These are phyloP conservation scores for Mantis religiosa DNA, from an alignment of 2,888 invertebrate species.

Conservation along the genomic window DNA sequence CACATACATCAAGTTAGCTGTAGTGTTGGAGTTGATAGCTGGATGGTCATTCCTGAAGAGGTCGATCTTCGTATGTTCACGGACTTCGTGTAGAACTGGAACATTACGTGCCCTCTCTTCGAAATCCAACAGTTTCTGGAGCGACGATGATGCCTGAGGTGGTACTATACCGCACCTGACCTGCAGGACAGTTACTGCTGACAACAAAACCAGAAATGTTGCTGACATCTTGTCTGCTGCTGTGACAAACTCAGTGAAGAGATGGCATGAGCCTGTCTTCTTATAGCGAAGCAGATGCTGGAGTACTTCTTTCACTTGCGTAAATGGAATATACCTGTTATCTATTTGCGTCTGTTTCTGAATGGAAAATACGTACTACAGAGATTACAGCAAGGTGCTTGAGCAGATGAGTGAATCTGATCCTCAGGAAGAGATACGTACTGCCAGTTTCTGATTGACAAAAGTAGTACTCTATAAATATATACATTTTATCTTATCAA, in stretches of 20 bases:
- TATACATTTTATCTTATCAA: too few species aligned
- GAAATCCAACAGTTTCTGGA: neutral
- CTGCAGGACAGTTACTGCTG: neutral
- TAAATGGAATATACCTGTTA: neutral
- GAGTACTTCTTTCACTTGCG: neutral
- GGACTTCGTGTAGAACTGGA: neutral
- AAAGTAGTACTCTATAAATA: too few species aligned
- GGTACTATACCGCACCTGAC: neutral
- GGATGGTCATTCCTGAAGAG: neutral
- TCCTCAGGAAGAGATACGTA: too few species aligned
- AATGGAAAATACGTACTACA: neutral
- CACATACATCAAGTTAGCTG: neutral
- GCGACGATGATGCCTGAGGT: neutral
- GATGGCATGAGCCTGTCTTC: neutral
- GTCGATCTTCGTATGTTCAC: neutral
- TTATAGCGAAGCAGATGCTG: neutral
- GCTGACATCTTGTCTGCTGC: neutral
- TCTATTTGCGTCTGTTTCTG: neutral
- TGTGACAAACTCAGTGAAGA: neutral
- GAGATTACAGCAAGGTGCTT: neutral
- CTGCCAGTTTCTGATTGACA: too few species aligned
- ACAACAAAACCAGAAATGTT: neutral
- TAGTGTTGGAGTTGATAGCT: neutral
- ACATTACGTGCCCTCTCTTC: neutral
- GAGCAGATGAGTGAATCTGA: neutral